Base-by-base conservation (phyloP, 2,113 vertebrate species). In the Ptilonorhynchus violaceus region DNA sequence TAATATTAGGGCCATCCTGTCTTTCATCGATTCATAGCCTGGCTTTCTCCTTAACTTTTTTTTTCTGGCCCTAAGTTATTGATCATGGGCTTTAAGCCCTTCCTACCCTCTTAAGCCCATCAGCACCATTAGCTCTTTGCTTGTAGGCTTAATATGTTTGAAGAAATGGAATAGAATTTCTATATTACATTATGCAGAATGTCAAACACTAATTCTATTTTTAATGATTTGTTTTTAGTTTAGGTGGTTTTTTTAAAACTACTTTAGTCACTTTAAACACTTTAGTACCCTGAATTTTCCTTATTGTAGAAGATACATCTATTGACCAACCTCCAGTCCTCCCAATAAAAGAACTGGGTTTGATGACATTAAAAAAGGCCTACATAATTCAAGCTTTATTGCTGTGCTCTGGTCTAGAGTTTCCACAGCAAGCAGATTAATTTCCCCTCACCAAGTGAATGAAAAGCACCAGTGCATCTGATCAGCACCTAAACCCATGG, bases 101-200 rank as follows among this genome's bases (percentile, higher is more conserved):
- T 88, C 58, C 46, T 85, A 90, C 17, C 55, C 79, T 92, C 85
- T 86, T 92, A 95, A 95, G 88, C 90, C 44, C 8, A 7, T 89
- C 92, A 95, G 88, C 85, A 86, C 63, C 80, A 94, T 96, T 93
- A 95, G 81, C 70, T 87, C 49, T 64, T 92, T 90, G 75, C 83
- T 89, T 93, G 64, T 41, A 87, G 84, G 41, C n/a, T 89, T 75
- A 91, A 60, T 63, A 75, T 35, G n/a, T 78, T 78, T 81, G 73
- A 86, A 87, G 69, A 94, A 82, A 88, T 68, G 35, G 74, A 79
- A 87, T 5, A 37, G 27, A 52, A 56, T 88, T 92, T 89, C 83
- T 80, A 20, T 72, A 91, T 93, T 80, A 77, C 55, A 70, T 95
- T 92, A 83, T 50, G 63, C 33, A 88, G 46, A 64, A 84, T 37